Evolutionary conservation across 2,797 vertebrate species (phyloP).

Genomic region (Tinamus major): DNA sequence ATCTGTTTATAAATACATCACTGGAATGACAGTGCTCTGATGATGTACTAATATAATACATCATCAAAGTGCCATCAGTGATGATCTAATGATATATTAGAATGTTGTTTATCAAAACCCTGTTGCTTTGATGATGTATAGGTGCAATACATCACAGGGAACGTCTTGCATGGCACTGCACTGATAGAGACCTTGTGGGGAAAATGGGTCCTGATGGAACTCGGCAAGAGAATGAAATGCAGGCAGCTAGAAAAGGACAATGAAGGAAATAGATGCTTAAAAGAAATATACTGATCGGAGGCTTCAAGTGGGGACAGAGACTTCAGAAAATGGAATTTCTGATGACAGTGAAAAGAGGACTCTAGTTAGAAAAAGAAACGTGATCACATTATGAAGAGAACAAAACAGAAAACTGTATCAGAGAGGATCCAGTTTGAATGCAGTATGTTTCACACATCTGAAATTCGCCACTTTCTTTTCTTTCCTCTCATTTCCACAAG

Average conservation of each 20-base stretch:
- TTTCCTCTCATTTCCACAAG: neutral
- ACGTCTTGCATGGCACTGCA: conserved; percentile 38
- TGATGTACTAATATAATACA: conserved; percentile 77
- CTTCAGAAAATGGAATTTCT: neutral
- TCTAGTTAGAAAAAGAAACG: neutral
- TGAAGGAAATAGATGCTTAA: neutral
- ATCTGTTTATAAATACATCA: conserved; percentile 77
- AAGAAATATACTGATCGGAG: neutral
- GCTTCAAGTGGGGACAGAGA: neutral
- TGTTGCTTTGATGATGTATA: conserved; percentile 68
- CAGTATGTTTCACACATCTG: neutral
- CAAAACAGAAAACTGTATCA: neutral
- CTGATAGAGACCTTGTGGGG: conserved; percentile 61
- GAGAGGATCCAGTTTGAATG: neutral
- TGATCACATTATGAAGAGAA: neutral
- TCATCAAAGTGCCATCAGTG: conserved; percentile 77
- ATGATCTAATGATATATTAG: conserved; percentile 78
- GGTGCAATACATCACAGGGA: conserved; percentile 69
- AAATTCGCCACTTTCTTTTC: rapidly evolving
- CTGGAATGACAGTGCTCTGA: conserved; percentile 73
- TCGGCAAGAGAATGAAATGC: neutral
- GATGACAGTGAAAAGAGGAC: neutral
- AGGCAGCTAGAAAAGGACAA: neutral
- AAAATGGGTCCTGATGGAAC: conserved; percentile 47
- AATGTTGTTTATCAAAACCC: conserved; percentile 73